Evolutionary conservation across 64 coral and sea anemone genomes (phyloP).

Genomic region (Stichodactyla helianthus): DNA sequence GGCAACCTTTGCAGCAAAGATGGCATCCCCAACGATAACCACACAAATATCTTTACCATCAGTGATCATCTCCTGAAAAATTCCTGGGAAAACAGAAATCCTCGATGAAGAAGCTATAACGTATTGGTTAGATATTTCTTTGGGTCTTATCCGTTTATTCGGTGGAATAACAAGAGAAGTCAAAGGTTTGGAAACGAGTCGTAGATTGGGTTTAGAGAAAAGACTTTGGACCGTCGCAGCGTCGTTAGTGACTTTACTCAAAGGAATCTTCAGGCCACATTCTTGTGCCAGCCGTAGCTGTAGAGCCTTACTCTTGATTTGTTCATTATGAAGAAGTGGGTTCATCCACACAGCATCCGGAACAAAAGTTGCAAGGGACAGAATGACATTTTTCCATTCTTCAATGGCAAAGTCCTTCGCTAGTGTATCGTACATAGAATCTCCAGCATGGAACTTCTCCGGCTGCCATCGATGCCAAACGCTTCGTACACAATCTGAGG

Average conservation of each 20-base stretch:
- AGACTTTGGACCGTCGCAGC: slow-evolving; percentile 21
- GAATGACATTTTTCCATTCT: slow-evolving; percentile 37
- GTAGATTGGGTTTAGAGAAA: slow-evolving; percentile 1
- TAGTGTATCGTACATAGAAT: slow-evolving; percentile 22
- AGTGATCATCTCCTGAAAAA: slow-evolving; percentile 40
- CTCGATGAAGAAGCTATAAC: neutral
- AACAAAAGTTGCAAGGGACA: slow-evolving; percentile 2
- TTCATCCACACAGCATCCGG: slow-evolving; percentile 28
- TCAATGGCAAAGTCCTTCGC: slow-evolving; percentile 33
- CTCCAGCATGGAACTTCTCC: slow-evolving; percentile 2
- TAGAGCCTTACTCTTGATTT: slow-evolving; percentile 24
- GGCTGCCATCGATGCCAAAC: slow-evolving; percentile 55
- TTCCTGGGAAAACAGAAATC: slow-evolving; percentile 18
- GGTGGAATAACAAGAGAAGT: slow-evolving; percentile 27
- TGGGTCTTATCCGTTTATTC: slow-evolving; percentile 9
- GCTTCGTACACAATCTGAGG: slow-evolving; percentile 9
- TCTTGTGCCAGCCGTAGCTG: slow-evolving; percentile 18
- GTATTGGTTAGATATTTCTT: slow-evolving; percentile 24
- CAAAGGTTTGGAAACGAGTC: slow-evolving; percentile 34
- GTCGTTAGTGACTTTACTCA: slow-evolving; percentile 40
- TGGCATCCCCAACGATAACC: slow-evolving; percentile 5
- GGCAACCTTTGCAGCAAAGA: slow-evolving; percentile 4
- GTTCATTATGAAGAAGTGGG: neutral
- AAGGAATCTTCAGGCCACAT: slow-evolving; percentile 41
- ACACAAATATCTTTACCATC: slow-evolving; percentile 22